Base-by-base conservation (phyloP, 2,888 invertebrate species). In the Pseudanteris insignis region DNA sequence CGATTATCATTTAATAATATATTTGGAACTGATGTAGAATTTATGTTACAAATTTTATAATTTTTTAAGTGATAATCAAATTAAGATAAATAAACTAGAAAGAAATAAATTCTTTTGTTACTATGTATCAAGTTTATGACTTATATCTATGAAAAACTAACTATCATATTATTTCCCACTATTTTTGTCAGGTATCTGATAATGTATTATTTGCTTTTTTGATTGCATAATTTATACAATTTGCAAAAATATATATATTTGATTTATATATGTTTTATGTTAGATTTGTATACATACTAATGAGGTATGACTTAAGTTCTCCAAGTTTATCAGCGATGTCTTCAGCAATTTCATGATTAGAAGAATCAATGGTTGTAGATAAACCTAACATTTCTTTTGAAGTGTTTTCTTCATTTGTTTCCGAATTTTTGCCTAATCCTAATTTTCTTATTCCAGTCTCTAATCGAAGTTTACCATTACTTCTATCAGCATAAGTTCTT, bases 241-340 rank as follows among this genome's bases (percentile, higher is more conserved):
- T 11, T 30, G 9, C 30, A n/a, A 38, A 14, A 14, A 12, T 18
- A 18, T 3, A 18, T 18, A 3, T 4, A 18, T 18, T 18, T 18
- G 3, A 4, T 18, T 18, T 18, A 4, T 18, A 18, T 18, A 4
- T 4, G 3, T 18, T 18, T 18, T 18, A 18, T 4, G 18, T 18
- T n/a, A n/a, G 18, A 18, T 18, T 18, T 4, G 6, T 4, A 18
- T 11, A 43, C 85, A 82, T 81, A 91, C 91, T 82, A 72, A 92
- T 82, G 70, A 92, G 83, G 33, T 87, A 86, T 71, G 86, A 87
- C 66, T 91, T 90, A 68, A 88, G 86, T 77, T 92, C 92, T 53
- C 81, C 83, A 18, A 92, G 81, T 75, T 91, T 91, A 30, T 81
- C 81, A 10, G 89, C 89, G 40, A 92, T 82, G 44, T 85, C 86